These are phyloP conservation scores for Bubo bubo DNA, from an alignment of 2,113 vertebrate genomes.

Conservation along the genomic window DNA sequence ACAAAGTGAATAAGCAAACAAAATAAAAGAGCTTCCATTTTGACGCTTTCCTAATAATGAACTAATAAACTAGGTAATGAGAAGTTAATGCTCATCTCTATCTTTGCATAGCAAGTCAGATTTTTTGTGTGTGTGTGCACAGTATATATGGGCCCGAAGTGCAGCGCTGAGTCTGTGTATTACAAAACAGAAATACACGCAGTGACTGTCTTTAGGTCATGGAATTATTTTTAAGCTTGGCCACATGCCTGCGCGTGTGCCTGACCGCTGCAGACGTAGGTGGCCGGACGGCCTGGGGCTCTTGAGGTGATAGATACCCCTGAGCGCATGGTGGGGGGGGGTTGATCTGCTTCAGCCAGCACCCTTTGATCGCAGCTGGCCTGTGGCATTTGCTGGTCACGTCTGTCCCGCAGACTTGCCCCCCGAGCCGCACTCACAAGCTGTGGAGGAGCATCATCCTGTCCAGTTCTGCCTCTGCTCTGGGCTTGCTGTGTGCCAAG, in stretches of 20 bases:
- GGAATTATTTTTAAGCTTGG: neutral
- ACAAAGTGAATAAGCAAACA: neutral
- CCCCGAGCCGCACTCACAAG: accelerated
- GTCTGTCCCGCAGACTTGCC: accelerated
- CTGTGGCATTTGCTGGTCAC: neutral
- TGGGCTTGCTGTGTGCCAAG: accelerated
- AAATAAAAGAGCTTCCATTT: neutral
- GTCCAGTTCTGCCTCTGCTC: neutral
- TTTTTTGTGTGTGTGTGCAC: no score
- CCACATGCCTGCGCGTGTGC: neutral
- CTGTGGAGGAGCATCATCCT: neutral
- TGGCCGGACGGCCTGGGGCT: neutral
- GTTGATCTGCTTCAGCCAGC: neutral
- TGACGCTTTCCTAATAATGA: neutral
- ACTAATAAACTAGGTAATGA: neutral
- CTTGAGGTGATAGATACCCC: no score
- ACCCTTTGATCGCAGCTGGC: neutral
- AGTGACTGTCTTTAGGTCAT: neutral
- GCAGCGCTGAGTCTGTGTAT: neutral
- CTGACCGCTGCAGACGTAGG: accelerated
- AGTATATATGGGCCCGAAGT: neutral
- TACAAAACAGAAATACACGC: accelerated
- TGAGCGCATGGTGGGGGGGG: neutral
- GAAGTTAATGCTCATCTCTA: neutral
- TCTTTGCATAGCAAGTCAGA: neutral